Percentiles rank a stretch among this genome's conserved stretches.
Evolutionary conservation across 2,888 invertebrate genomes (phyloP).

Genomic region (Drosophila hamatofila): DNA sequence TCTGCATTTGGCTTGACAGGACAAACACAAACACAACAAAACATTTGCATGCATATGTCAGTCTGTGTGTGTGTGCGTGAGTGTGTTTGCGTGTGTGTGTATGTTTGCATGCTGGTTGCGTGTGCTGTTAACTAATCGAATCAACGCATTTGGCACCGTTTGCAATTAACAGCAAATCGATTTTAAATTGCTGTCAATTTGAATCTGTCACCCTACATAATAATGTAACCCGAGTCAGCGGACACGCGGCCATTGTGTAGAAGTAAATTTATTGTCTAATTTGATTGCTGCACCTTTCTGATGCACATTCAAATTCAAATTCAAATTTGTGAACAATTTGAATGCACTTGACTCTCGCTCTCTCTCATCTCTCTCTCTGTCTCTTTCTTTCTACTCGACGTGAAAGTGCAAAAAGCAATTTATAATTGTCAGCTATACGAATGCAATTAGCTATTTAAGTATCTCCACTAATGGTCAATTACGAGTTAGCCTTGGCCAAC

Average conservation of each 20-base stretch:
- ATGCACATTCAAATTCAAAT: slow-evolving; percentile 20
- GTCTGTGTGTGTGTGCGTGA: not conserved
- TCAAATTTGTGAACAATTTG: slow-evolving; percentile 17
- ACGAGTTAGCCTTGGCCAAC: slow-evolving; percentile 36
- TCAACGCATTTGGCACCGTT: slow-evolving; percentile 50
- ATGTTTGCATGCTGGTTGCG: slow-evolving; percentile 2
- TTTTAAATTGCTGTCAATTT: slow-evolving; percentile 54
- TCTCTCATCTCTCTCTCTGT: not conserved
- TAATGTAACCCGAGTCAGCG: slow-evolving; percentile 29
- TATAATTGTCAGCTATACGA: slow-evolving; percentile 71
- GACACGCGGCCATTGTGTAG: slow-evolving; percentile 23
- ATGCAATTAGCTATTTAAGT: slow-evolving; percentile 70
- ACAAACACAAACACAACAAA: slow-evolving; percentile 20
- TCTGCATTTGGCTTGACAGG: slow-evolving; percentile 25
- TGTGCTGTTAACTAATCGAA: slow-evolving; percentile 51
- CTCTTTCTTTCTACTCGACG: not conserved
- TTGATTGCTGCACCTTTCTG: slow-evolving; percentile 36
- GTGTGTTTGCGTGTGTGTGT: slow-evolving; percentile 7
- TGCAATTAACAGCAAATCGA: slow-evolving; percentile 71
- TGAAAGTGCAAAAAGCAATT: slow-evolving; percentile 62
- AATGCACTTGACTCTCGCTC: not conserved
- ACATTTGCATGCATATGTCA: not conserved
- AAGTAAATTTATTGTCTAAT: slow-evolving; percentile 28
- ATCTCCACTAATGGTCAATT: slow-evolving; percentile 70
- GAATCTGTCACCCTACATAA: slow-evolving; percentile 24